These are phyloP conservation scores for Poeciliopsis presidionis DNA, from an alignment of 2,797 vertebrate species.

Conservation along the genomic window DNA sequence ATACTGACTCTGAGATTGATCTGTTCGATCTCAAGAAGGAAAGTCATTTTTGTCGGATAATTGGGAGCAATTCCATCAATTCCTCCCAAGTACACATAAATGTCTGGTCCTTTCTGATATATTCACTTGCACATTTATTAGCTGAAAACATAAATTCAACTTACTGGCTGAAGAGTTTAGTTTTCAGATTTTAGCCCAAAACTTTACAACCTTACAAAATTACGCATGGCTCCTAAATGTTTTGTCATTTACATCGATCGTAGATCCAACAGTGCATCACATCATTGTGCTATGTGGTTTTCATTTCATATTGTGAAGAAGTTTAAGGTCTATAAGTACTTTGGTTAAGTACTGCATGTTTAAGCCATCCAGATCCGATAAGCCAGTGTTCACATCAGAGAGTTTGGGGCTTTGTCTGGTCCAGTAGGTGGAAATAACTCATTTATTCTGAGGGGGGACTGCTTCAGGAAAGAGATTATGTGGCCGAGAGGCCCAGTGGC, in stretches of 20 bases:
- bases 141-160: not conserved
- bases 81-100: not conserved
- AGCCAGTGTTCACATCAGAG: slow-evolving; percentile 15
- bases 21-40: slow-evolving; percentile 16
- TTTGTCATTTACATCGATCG: not conserved
- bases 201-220: not conserved
- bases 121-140: slow-evolving; percentile 14
- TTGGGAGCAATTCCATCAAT: not conserved
- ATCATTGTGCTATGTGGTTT: not conserved
- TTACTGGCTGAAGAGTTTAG: not conserved
- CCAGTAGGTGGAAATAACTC: slow-evolving; percentile 23
- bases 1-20: slow-evolving; percentile 31
- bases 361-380: slow-evolving; percentile 2
- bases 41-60: slow-evolving; percentile 21
- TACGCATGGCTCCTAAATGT: not conserved
- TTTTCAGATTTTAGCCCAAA: not conserved
- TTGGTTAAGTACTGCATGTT: not conserved
- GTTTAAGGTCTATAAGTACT: not conserved
- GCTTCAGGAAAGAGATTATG: slow-evolving; percentile 41
- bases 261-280: not conserved
- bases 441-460: slow-evolving; percentile 30
- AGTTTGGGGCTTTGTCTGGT: slow-evolving; percentile 20
- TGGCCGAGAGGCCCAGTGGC: slow-evolving; percentile 26
- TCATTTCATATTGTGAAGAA: not conserved
- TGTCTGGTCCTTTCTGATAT: not conserved